Percentiles rank a stretch among this genome's conserved stretches.
Conservation (phyloP, 2,113 vertebrate genomes). For the Apteryx owenii region DNA sequence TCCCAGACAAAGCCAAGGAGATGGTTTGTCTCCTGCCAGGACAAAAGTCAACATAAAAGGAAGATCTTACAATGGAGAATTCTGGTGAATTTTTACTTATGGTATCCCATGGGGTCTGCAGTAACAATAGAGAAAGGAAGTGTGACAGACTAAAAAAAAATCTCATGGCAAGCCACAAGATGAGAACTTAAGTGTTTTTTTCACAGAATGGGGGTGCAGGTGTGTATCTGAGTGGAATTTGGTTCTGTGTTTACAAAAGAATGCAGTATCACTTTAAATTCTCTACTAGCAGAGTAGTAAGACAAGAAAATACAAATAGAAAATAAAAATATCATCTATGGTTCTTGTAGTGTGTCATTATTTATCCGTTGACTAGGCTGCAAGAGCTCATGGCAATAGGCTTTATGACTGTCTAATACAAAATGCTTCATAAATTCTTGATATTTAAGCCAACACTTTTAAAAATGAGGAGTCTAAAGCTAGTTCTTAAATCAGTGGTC, state of each 20-base stretch:
- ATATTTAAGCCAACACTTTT: background rate
- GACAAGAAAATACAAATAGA: background rate
- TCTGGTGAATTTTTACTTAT: slow-evolving; percentile 37
- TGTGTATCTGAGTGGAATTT: background rate
- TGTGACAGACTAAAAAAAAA: background rate
- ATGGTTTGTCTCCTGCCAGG: slow-evolving; percentile 48
- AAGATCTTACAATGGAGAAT: slow-evolving; percentile 36
- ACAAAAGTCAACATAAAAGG: slow-evolving; percentile 46
- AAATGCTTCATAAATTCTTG: background rate
- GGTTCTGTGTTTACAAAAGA: background rate
- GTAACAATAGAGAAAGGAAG: slow-evolving; percentile 41
- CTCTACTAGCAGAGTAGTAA: background rate
- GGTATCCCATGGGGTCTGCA: background rate
- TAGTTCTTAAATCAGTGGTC: background rate
- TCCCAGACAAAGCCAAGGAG: slow-evolving; percentile 45
- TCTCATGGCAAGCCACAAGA: background rate
- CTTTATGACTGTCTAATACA: background rate
- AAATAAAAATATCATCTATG: background rate
- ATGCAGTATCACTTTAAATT: background rate
- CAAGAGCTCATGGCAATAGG: background rate
- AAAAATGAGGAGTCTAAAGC: background rate
- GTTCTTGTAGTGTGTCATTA: background rate
- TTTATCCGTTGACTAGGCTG: background rate
- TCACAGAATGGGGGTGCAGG: background rate
- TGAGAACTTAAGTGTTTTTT: background rate